Evolutionary conservation across 2,113 vertebrate genomes (phyloP).

Genomic region (Odontesthes bonariensis): DNA sequence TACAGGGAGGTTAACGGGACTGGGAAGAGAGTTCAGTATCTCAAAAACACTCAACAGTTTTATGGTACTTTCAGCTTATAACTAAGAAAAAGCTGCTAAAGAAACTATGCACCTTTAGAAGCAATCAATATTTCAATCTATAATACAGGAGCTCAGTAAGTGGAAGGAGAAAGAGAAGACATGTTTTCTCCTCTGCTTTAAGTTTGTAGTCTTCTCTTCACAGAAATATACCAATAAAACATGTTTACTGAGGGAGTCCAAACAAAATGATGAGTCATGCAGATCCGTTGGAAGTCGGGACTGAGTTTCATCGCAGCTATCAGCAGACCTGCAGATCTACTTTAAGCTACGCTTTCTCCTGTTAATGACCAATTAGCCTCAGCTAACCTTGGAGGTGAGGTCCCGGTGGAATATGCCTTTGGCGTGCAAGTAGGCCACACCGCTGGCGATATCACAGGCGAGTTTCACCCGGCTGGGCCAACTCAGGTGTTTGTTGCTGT

Average conservation of each 20-base stretch:
- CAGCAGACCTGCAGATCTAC: slow-evolving; percentile 11
- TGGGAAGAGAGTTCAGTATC: not conserved
- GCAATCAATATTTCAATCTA: not conserved
- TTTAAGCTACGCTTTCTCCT: not conserved
- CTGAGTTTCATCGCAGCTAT: too few relatives aligned
- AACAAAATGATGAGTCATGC: too few relatives aligned
- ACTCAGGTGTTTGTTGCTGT: slow-evolving; percentile 91
- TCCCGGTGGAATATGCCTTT: slow-evolving; percentile 99
- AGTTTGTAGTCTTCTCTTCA: not conserved
- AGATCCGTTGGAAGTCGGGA: too few relatives aligned
- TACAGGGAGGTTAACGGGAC: slow-evolving; percentile 5
- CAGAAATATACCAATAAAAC: not conserved
- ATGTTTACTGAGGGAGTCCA: too few relatives aligned
- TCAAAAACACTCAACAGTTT: not conserved
- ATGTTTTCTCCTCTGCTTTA: not conserved
- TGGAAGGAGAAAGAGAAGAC: not conserved
- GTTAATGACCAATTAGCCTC: slow-evolving; percentile 10
- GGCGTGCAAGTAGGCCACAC: slow-evolving; percentile 93
- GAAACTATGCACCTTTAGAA: not conserved
- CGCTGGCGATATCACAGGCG: slow-evolving; percentile 90
- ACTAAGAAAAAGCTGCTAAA: not conserved
- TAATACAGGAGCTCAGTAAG: not conserved
- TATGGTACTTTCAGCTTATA: not conserved
- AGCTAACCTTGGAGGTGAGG: slow-evolving; percentile 95
- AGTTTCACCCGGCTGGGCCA: slow-evolving; percentile 93